Conservation (phyloP, 2,888 invertebrate genomes). For the Drosophila mettleri region DNA sequence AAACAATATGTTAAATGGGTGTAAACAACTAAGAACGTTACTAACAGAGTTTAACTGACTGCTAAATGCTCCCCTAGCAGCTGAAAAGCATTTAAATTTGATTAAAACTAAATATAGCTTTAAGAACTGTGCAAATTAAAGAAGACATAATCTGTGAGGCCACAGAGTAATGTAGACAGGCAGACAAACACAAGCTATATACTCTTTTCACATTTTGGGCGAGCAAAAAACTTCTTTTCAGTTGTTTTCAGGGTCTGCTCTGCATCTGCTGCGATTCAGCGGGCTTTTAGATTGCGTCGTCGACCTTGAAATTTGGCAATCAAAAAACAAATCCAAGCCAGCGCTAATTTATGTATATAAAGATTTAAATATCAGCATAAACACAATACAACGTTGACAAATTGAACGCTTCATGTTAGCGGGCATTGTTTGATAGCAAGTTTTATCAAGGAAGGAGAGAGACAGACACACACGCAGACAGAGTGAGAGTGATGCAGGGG, state of each 20-base stretch:
- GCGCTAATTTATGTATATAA: slow-evolving; percentile 26
- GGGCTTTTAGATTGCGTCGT: not conserved
- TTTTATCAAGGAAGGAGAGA: not conserved
- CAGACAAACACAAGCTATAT: not conserved
- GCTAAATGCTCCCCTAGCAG: not conserved
- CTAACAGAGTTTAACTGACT: not conserved
- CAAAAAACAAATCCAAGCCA: slow-evolving; percentile 18
- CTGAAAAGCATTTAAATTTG: not conserved
- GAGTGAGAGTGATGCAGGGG: too few species aligned
- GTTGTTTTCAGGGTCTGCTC: slow-evolving; percentile 21
- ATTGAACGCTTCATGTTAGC: slow-evolving; percentile 17
- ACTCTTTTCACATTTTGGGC: not conserved
- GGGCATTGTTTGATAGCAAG: slow-evolving; percentile 11
- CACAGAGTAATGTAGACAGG: not conserved
- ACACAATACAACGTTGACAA: slow-evolving; percentile 41
- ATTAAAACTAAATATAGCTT: not conserved
- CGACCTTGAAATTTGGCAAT: slow-evolving; percentile 46
- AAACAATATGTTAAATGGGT: slow-evolving; percentile 2
- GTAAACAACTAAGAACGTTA: not conserved
- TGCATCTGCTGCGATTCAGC: slow-evolving; percentile 28
- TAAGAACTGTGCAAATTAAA: too few species aligned
- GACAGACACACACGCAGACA: too few species aligned
- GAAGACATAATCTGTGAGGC: too few species aligned
- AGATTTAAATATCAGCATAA: slow-evolving; percentile 28
- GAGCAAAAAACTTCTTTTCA: slow-evolving; percentile 1